Base-by-base conservation (phyloP, 2,888 invertebrate species). In the Chymomyza fuscimana region DNA sequence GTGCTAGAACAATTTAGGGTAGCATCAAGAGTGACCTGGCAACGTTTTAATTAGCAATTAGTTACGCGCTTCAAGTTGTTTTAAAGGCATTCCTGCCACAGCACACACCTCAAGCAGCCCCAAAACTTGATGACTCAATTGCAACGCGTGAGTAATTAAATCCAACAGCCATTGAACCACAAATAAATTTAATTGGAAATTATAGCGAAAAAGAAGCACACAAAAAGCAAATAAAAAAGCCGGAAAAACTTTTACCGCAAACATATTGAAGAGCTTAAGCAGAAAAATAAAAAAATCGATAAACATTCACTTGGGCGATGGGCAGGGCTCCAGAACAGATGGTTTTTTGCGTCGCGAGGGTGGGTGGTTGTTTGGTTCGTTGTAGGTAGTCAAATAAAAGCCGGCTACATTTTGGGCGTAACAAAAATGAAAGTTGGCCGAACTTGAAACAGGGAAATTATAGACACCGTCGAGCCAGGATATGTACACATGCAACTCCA, bases 351-450 rank as follows among this genome's bases (percentile, higher is more conserved):
- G 76, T 71, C 56, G 71, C 32, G 59, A 70, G 51, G 58, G 25
- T 36, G 58, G 61, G 54, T 67, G 67, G 56, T 58, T 65, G 65
- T 0, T 7, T 32, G 32, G 0, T 25, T 25, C 25, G 25, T 25
- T 9, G 58, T 73, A 63, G 6, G 64, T 50, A 69, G 56, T 36
- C 54, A 58, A 36, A 36, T 9, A 9, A 46, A 12, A 12, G 36
- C 12, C 63, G 64, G 79, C 82, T 81, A 82, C 32, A 66, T 78
- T 81, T 85, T 65, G 79, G 81, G 72, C 78, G 81, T 71, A 83
- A 83, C 80, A 85, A 86, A 85, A 86, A 81, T 73, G 86, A 86
- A 86, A 86, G 86, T 86, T 86, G 82, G 81, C 77, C 87, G 86
- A 86, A 86, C 86, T 86, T 87, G 86, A 75, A 82, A 77, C 63